Evolutionary conservation across 2,888 invertebrate species (phyloP).

Genomic region (Orchesellides sinensis): DNA sequence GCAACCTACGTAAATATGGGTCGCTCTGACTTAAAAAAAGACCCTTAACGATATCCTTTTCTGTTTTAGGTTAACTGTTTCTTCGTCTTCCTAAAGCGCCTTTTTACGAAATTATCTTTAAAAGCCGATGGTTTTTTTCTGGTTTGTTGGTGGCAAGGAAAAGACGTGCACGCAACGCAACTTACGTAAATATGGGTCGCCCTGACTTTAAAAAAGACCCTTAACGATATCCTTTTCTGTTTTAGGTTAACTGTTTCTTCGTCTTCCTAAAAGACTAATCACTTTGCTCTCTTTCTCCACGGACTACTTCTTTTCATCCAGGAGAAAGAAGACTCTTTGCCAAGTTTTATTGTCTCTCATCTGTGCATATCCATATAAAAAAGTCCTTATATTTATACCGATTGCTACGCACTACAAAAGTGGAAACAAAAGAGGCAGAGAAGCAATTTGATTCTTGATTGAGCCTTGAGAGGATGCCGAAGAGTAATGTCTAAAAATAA

Average conservation of each 20-base stretch:
- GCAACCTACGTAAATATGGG: no score
- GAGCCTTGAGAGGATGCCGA: no score
- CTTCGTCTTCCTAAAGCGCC: conserved; percentile 25
- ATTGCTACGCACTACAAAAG: background rate
- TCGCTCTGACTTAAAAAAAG: conserved; percentile 31
- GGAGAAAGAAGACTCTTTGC: conserved; percentile 23
- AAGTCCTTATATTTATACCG: background rate
- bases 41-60: conserved; percentile 47
- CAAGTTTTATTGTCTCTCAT: conserved; percentile 42
- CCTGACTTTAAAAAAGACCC: conserved; percentile 37
- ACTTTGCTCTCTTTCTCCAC: conserved; percentile 49
- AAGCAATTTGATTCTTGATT: conserved; percentile 49
- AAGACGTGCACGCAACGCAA: no score
- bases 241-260: conserved; percentile 58
- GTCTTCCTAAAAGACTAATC: conserved; percentile 42
- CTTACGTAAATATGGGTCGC: no score
- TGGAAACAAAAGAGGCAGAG: background rate
- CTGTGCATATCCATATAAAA: background rate
- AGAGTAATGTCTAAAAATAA: no score
- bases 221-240: conserved; percentile 49
- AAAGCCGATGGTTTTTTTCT: no score
- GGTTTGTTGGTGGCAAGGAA: no score
- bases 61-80: conserved; percentile 56
- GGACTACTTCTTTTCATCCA: conserved; percentile 42
- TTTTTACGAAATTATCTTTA: no score